Evolutionary conservation across 1,140 invertebrate genomes (phyloP), one percentile per base, ranked within the genome.

Genomic region (Kradibia gibbosae): DNA sequence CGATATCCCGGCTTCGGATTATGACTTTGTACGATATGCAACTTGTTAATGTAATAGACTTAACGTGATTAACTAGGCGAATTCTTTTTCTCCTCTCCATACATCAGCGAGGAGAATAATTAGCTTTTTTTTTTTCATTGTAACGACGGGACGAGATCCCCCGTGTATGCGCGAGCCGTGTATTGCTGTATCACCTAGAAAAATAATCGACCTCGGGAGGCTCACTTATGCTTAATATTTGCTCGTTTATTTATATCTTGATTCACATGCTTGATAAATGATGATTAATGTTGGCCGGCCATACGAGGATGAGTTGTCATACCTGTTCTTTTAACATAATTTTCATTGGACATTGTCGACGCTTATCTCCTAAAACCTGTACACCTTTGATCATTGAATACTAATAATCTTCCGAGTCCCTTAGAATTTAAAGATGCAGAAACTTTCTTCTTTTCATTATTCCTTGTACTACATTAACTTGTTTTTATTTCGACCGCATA

Each of bases 21-120:
- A 31, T 62, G 62, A 78, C 53, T n/a, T 11, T 67, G 60, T 70
- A 78, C 70, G 48, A 70, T 67, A 31, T 70, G 60, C 62, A 62
- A 78, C 57, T 42, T 11, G 76, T 28, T 17, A 78, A 70, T 78
- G 70, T 78, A 78, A 70, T 78, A 45, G 62, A 67, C 76, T 67
- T 70, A 78, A 78, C 76, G n/a, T n/a, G 76, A 78, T 62, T 67
- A 60, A 60, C 70, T 67, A 25, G 39, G 74, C 57, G 74, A 15
- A 65, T 36, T 48, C 48, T 45, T 74, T 28, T 53, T 25, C 53
- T 34, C 42, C 17, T 60, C 48, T 15, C 45, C 76, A 70, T 67
- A 67, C 60, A 78, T 60, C 53, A 62, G 25, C 76, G 25, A 78
- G 62, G 45, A 48, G 62, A 62, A 45, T 45, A 78, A 78, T 78